Evolutionary conservation across 2,113 vertebrate genomes (phyloP), one percentile per base, ranked within the genome.

Genomic region (Lampris incognitus): DNA sequence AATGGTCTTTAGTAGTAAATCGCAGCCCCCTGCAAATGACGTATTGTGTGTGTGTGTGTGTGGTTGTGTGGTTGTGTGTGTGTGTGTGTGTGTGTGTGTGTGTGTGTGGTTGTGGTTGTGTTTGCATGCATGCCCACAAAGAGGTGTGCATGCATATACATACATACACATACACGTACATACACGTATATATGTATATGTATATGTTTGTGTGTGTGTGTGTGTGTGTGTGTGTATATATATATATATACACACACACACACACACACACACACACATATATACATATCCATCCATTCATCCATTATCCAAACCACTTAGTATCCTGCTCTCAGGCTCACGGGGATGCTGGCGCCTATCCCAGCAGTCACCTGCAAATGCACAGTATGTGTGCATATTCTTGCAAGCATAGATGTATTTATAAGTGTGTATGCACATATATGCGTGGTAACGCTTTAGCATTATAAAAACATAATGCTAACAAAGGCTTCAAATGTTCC

Each of bases 1-100:
- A 93, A 91, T 75, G 81, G 76, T 89, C 86, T 87, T 67, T 46
- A 78, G 76, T 79, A 82, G 87, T 92, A 92, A 93, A 94, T 92
- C 85, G 88, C 69, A n/a, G 75, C 80, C 79, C 79, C 76, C 78
- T 10, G 76, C 87, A 82, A 82, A 79, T 77, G 77, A 65, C 75
- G 73, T 76, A 79, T 76, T 84, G 66, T 76, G 46, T 76, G 71
- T 76, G 69, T 81, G 78, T 61, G 67, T 65, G 6, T 52, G 69
- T 75, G 66, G 64, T 66, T 76, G 65, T 78, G 75, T 75, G 78
- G 78, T 76, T 84, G 66, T 76, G 46, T 61, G 67, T 65, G 6
- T 52, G 69, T 75, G 66, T 67, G 68, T 76, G 65, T 78, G 75
- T 72, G 81, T 78, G 6, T 64, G 61, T 24, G 24, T 24, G 24